Conservation (phyloP, 1,140 invertebrate genomes). For the Drosophila nasuta region DNA sequence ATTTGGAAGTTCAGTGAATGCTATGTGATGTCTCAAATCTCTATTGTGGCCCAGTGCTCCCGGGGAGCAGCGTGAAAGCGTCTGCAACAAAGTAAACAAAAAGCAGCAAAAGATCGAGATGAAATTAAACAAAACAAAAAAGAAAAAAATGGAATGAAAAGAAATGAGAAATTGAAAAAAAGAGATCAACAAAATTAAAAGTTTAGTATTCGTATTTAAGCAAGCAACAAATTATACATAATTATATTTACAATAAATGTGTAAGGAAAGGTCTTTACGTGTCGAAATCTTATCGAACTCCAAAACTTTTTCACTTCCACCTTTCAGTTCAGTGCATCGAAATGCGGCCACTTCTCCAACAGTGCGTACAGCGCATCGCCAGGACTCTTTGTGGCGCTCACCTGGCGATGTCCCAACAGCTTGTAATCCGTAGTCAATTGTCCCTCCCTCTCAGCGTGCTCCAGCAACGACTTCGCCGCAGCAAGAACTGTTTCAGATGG, state of each 20-base stretch:
- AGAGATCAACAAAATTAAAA: constrained; percentile 85
- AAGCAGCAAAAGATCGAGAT: constrained; percentile 30
- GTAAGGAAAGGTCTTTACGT: constrained; percentile 80
- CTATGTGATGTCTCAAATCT: constrained; percentile 83
- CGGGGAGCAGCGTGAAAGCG: constrained; percentile 56
- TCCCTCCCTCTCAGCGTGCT: constrained; percentile 85
- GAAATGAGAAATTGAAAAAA: constrained; percentile 37
- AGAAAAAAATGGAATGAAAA: constrained; percentile 48
- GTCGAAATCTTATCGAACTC: constrained; percentile 65
- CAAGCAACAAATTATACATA: constrained; percentile 83
- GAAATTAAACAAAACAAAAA: constrained; percentile 48
- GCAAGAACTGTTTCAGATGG: constrained; percentile 86
- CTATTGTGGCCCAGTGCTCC: constrained; percentile 77
- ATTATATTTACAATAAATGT: constrained; percentile 84
- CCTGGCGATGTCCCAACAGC: constrained; percentile 88
- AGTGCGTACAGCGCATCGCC: constrained; percentile 87
- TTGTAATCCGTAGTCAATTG: constrained; percentile 87
- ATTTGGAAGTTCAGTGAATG: constrained; percentile 72
- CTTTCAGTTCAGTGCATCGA: constrained; percentile 25
- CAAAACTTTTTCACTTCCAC: not conserved
- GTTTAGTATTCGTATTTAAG: constrained; percentile 87
- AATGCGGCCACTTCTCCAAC: constrained; percentile 88
- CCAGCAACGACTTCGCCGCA: constrained; percentile 86
- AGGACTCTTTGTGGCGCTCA: constrained; percentile 87
- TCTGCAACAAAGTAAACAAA: constrained; percentile 25